Evolutionary conservation across 2,113 vertebrate species (phyloP).

Genomic region (Anguilla japonica): DNA sequence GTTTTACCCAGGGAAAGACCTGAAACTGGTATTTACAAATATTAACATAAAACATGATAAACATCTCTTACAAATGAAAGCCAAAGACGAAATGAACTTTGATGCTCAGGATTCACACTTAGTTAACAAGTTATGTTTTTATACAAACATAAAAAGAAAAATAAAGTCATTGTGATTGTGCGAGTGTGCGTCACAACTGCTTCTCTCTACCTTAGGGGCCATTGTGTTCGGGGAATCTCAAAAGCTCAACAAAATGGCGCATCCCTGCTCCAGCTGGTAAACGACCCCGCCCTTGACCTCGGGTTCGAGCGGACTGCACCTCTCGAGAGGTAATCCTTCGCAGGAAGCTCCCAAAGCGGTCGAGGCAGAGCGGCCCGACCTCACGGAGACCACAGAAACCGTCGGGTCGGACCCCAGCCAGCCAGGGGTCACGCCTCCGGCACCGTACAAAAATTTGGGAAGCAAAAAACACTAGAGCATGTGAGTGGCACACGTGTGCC

Average conservation of each 20-base stretch:
- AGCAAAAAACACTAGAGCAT: neutral
- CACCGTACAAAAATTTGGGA: neutral
- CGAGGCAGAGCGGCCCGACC: neutral
- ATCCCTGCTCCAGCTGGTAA: neutral
- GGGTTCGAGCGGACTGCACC: neutral
- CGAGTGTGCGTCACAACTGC: neutral
- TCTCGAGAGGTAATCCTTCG: neutral
- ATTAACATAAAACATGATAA: neutral
- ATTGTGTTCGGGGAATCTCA: neutral
- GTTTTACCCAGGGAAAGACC: too few relatives aligned
- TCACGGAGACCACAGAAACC: neutral
- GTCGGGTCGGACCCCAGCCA: neutral
- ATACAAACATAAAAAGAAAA: neutral
- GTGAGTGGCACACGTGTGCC: conserved; percentile 41
- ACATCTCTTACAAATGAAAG: neutral
- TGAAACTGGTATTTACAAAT: neutral
- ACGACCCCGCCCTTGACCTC: neutral
- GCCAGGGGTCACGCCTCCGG: neutral
- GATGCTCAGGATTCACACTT: neutral
- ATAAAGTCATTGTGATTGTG: too few relatives aligned
- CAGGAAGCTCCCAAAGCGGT: neutral
- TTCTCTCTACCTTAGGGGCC: neutral
- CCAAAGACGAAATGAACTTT: neutral
- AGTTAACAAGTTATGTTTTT: neutral
- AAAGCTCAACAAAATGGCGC: neutral